phyloP scores from a whole-genome alignment of 2,113 vertebrate species.

The Silurus asotus region DNA sequence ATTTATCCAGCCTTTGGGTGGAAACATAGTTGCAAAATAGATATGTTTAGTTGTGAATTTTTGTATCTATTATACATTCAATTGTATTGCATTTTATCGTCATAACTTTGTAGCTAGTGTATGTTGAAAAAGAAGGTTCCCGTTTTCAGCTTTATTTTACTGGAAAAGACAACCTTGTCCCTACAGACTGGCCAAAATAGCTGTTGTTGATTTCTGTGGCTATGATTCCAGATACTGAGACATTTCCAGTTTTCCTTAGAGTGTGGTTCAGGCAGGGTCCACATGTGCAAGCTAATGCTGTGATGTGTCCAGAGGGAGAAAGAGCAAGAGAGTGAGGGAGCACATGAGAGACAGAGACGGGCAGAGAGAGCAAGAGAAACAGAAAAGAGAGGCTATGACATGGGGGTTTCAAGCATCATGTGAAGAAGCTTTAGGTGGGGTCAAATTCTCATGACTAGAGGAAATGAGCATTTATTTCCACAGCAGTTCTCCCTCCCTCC shows the following conservation, averaged over 20 bases:
- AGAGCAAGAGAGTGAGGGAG: slow-evolving; percentile 4
- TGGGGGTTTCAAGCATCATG: slow-evolving; percentile 42
- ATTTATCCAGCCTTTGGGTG: not conserved
- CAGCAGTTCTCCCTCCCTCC: slow-evolving; percentile 54
- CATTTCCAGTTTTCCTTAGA: slow-evolving; percentile 12
- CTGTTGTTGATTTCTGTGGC: slow-evolving; percentile 30
- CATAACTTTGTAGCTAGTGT: not conserved
- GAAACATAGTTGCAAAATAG: not conserved
- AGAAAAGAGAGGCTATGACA: slow-evolving; percentile 5
- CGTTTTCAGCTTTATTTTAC: not conserved
- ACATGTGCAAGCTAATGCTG: slow-evolving; percentile 25
- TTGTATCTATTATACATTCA: not conserved
- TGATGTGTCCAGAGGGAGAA: slow-evolving; percentile 32
- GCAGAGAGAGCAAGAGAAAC: not conserved
- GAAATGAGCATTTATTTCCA: slow-evolving; percentile 78
- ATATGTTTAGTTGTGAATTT: not conserved
- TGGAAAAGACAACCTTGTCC: slow-evolving; percentile 17
- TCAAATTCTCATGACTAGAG: slow-evolving; percentile 76
- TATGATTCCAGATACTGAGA: slow-evolving; percentile 7
- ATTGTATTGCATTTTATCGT: not conserved
- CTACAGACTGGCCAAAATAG: slow-evolving; percentile 37
- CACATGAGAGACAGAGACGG: not conserved
- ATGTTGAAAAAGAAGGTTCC: not conserved
- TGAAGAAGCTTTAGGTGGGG: slow-evolving; percentile 59
- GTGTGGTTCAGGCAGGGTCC: not conserved